Evolutionary conservation across 1,140 invertebrate species (phyloP).

Genomic region (Magallana angulata): DNA sequence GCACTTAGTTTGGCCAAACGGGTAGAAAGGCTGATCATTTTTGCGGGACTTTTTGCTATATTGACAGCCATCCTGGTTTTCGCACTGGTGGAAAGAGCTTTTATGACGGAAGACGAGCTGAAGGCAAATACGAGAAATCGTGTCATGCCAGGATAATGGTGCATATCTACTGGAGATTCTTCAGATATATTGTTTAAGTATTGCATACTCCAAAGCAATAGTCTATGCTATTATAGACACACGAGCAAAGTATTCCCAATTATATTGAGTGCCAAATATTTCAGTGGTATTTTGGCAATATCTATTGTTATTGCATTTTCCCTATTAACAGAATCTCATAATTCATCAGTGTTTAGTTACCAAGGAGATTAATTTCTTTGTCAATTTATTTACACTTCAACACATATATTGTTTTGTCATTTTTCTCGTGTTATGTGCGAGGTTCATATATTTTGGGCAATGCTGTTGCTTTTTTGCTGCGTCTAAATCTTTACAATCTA

Average conservation of each 20-base stretch:
- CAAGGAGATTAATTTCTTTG: neutral
- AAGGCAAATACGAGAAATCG: neutral
- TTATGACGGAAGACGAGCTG: constrained; percentile 7
- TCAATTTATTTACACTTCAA: neutral
- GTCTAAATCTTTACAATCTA: too few species aligned
- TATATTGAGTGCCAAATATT: constrained; percentile 11
- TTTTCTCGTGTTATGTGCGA: neutral
- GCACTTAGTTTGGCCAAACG: constrained; percentile 66
- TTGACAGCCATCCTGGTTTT: constrained; percentile 57
- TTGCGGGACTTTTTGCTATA: constrained; percentile 62
- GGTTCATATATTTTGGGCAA: too few species aligned
- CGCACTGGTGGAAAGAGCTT: constrained; percentile 58
- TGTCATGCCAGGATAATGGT: constrained; percentile 10
- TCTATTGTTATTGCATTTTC: neutral
- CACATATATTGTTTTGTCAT: neutral
- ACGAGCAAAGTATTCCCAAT: too few species aligned
- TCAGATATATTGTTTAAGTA: too few species aligned
- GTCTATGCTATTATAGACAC: too few species aligned
- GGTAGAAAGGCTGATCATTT: constrained; percentile 63
- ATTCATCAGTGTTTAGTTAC: neutral
- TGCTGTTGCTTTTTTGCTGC: too few species aligned
- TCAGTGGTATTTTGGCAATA: constrained; percentile 5
- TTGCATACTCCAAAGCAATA: too few species aligned
- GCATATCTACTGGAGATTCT: neutral
- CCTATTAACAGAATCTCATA: neutral